Percentiles rank a stretch among this genome's conserved stretches.
Conservation (phyloP, 2,797 vertebrate genomes). For the Molossus molossus region DNA sequence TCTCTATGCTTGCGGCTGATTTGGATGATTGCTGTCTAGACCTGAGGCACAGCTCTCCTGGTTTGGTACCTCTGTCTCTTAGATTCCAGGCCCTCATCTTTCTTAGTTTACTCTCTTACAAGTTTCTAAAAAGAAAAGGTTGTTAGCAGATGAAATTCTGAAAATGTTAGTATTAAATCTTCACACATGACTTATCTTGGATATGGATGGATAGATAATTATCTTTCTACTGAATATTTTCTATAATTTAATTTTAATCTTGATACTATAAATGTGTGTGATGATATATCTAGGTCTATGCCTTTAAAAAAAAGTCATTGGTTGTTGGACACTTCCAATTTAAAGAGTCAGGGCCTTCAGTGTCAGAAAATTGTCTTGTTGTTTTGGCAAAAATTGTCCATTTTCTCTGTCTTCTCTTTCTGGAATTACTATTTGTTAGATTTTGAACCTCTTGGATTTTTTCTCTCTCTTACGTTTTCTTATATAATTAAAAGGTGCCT, state of each 20-base stretch:
- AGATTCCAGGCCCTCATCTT: background rate
- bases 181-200: background rate
- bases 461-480: background rate
- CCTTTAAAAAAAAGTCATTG: background rate
- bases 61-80: background rate
- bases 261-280: conserved; percentile 6
- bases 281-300: background rate
- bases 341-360: background rate
- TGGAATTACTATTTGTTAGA: conserved; percentile 36
- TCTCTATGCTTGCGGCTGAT: background rate
- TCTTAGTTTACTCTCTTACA: background rate
- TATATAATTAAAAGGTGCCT: background rate
- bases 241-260: background rate
- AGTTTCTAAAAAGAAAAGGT: background rate
- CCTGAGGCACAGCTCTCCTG: background rate
- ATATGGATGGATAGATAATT: background rate
- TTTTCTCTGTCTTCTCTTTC: conserved; percentile 10
- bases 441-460: conserved; percentile 13
- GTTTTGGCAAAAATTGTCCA: background rate
- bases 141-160: background rate
- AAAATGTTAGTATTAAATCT: background rate
- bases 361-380: conserved; percentile 6
- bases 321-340: background rate
- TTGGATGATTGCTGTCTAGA: background rate
- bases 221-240: conserved; percentile 29